Base-by-base conservation (phyloP, 64 coral and sea anemone species). In the Actinia equina region DNA sequence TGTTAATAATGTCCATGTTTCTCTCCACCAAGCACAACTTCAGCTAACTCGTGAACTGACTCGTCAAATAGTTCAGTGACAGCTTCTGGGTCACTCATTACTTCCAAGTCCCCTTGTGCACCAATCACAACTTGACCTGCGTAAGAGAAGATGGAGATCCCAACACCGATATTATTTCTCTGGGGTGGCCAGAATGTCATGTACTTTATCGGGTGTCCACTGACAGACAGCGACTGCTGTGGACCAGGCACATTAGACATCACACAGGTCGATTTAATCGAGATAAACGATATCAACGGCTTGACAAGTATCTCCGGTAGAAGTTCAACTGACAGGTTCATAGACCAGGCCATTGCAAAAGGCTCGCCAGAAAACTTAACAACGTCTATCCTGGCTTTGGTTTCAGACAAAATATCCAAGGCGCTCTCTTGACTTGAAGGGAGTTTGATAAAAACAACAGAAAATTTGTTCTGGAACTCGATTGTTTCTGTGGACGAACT, bases 171-270 rank as follows among this genome's bases (percentile, higher is more conserved):
- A 3, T 86, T 88, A 77, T 91, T 62, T 43, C 83, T 87, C 86
- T 95, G 93, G n/a, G 97, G 97, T 84, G 93, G 93, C 90, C 93
- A 93, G 22, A 99, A 99, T 46, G 74, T 83, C 60, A 91, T 83
- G 58, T 82, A 71, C 6, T 86, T 93, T 10, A 99, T 54, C 18
- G 43, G 82, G 27, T 84, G 20, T 11, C 84, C 91, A 77, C 44
- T 56, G 19, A 99, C 64, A 22, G 44, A 52, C 64, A 99, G 86
- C 0, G 51, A 74, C 9, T 82, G 9, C 16, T 78, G 86, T n/a
- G 97, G 93, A 67, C 97, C 97, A 5, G 97, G 97, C 0, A 99
- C 97, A 93, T 99, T 99, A 10, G 97, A 99, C 15, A 99, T 15
- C 15, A 99, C 97, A 90, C 93, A 91, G 17, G 77, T 95, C 2